These are phyloP conservation scores for Schizothorax lantsangensis DNA, from an alignment of 2,797 vertebrate genomes.

Conservation along the genomic window DNA sequence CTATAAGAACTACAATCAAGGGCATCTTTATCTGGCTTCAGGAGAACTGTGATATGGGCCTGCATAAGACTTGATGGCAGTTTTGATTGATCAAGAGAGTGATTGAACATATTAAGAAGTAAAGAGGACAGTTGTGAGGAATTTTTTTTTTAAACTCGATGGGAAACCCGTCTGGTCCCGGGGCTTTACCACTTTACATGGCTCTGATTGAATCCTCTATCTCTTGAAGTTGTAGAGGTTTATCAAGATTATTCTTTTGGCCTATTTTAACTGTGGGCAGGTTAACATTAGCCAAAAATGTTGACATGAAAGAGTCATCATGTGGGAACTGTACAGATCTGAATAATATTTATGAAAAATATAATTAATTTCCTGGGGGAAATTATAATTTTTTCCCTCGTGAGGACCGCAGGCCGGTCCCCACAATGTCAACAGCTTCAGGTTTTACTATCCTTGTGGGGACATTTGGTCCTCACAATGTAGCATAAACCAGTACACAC, in stretches of 20 bases:
- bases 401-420: too few species aligned
- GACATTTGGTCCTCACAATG: too few species aligned
- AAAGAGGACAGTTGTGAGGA: constrained; percentile 5
- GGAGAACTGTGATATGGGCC: constrained; percentile 13
- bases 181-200: constrained; percentile 41
- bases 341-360: constrained; percentile 13
- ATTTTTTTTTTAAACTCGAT: background rate
- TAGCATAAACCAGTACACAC: too few species aligned
- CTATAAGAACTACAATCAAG: constrained; percentile 26
- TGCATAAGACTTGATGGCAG: background rate
- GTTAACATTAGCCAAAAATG: background rate
- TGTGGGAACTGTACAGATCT: background rate
- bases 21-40: constrained; percentile 38
- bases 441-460: too few species aligned
- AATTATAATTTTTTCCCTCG: too few species aligned
- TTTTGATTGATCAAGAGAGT: background rate
- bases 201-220: background rate
- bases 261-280: background rate
- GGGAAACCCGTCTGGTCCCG: constrained; percentile 37
- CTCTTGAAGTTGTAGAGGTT: constrained; percentile 4
- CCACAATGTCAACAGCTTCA: too few species aligned
- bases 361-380: background rate
- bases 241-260: background rate
- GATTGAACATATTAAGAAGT: constrained; percentile 18
- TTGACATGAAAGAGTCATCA: background rate